Conservation (phyloP, 2,888 invertebrate genomes). For the Tetrapedia diversipes region DNA sequence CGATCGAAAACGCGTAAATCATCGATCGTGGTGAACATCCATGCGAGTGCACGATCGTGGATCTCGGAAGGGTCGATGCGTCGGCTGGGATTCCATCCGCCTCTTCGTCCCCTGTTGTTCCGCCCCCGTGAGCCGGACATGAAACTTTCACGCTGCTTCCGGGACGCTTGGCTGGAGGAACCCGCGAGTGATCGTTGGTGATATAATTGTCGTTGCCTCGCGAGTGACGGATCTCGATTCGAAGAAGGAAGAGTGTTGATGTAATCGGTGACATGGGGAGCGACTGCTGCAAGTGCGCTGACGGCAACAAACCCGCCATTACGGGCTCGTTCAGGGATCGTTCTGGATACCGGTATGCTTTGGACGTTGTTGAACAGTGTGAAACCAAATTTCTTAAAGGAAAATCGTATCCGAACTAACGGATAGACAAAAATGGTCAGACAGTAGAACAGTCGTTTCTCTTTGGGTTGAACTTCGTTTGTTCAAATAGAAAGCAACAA, state of each 20-base stretch:
- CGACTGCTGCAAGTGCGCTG: conserved; percentile 82
- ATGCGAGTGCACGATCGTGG: background rate
- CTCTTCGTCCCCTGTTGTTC: conserved; percentile 35
- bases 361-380: too few species aligned
- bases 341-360: conserved; percentile 70
- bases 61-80: conserved; percentile 40
- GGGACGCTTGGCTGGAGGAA: conserved; percentile 16
- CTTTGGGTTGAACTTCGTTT: too few species aligned
- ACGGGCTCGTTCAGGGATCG: conserved; percentile 72
- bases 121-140: background rate
- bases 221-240: conserved; percentile 27
- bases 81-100: conserved; percentile 50
- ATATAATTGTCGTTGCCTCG: conserved; percentile 9
- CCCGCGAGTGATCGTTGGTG: conserved; percentile 31
- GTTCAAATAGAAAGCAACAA: too few species aligned
- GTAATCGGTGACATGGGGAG: conserved; percentile 76
- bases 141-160: background rate
- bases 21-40: background rate
- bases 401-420: too few species aligned
- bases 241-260: background rate
- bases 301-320: conserved; percentile 74
- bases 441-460: too few species aligned
- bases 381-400: too few species aligned
- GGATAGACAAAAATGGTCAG: too few species aligned
- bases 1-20: conserved; percentile 8